Evolutionary conservation across 2,113 vertebrate genomes (phyloP), one percentile per base, ranked within the genome.

Genomic region (Felis chaus): DNA sequence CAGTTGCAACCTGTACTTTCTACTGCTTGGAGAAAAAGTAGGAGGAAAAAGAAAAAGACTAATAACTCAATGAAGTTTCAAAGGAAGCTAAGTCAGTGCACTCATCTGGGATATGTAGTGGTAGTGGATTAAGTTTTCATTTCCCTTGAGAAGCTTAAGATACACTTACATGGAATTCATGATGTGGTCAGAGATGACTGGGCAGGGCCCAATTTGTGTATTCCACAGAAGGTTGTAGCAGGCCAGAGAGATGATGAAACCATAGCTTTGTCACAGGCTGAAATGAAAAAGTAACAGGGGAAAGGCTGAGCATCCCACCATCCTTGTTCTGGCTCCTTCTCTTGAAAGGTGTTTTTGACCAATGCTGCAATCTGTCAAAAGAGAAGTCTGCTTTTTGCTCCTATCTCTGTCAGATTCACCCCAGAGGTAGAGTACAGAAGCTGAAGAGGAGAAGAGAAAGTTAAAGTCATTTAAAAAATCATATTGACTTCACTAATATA

Each of bases 211-310:
- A 68, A 73, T 63, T 91, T 8, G 0, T 91, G 41, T 48, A 89
- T 95, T 79, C 69, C 80, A 74, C 16, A 92, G 69, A 96, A 61
- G 23, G 19, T 76, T 86, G 84, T 83, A 87, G 39, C 18, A 96
- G 74, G 61, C 29, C 74, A 89, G 39, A 95, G 39, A 78, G 61
- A 81, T 82, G 87, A 73, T 27, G 78, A 21, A 79, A 45, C 4
- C n/a, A 82, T 53, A 50, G 84, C 50, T 87, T 92, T 98, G 74
- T 94, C 50, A 94, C 39, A 68, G 57, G 27, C 12, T 80, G 19
- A 94, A 97, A 92, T 92, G 71, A 95, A 97, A 74, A 97, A 90
- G 33, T 88, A 69, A 87, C 74, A 97, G 41, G 68, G 80, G 57
- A 53, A 93, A 95, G 27, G 57, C 41, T 95, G 57, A 93, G 33